Percentiles rank a stretch among this genome's conserved stretches.
Conservation (phyloP, 2,113 vertebrate genomes). For the Corythoichthys intestinalis region DNA sequence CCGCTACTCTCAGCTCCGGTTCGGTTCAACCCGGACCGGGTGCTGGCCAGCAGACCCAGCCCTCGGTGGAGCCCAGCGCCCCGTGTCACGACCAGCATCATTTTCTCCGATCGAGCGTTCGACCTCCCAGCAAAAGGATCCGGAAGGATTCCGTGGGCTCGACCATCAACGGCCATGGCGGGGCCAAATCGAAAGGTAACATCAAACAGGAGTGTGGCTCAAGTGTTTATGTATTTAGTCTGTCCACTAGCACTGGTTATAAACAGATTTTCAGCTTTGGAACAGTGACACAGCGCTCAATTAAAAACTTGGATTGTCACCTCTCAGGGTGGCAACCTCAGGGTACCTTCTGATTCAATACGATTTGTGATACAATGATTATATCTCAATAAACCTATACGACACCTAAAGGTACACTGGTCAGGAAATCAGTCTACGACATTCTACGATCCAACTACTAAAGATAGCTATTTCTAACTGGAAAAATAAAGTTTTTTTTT, state of each 20-base stretch:
- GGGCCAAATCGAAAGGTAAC: constrained; percentile 82
- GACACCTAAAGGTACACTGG: no score
- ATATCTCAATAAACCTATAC: no score
- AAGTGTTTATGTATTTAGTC: neutral
- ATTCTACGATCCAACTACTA: no score
- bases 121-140: constrained; percentile 95
- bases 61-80: constrained; percentile 61
- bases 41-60: constrained; percentile 59
- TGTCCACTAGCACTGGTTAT: neutral
- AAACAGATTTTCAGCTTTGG: neutral
- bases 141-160: constrained; percentile 88
- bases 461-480: no score
- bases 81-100: constrained; percentile 96
- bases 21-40: constrained; percentile 55
- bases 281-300: neutral
- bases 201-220: constrained; percentile 42
- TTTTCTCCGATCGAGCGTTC: constrained; percentile 95
- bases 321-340: no score
- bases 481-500: no score
- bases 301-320: neutral
- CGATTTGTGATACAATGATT: no score
- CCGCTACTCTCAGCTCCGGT: constrained; percentile 61
- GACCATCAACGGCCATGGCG: constrained; percentile 75
- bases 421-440: no score
- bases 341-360: no score